Conservation (phyloP, 2,888 invertebrate genomes). For the Parochlus steinenii region DNA sequence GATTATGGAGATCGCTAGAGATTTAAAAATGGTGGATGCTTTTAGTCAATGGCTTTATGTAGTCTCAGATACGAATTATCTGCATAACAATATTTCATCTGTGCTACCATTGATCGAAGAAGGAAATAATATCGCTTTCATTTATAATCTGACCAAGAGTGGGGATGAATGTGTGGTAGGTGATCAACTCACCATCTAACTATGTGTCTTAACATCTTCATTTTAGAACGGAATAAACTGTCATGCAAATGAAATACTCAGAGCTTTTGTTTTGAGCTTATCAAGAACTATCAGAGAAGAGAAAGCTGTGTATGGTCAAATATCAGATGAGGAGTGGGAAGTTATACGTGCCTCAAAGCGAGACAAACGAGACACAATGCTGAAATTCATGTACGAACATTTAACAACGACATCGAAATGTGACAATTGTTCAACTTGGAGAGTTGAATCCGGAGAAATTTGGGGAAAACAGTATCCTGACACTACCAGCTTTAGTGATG, state of each 20-base stretch:
- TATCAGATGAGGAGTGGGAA: constrained; percentile 77
- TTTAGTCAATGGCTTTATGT: constrained; percentile 71
- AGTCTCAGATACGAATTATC: constrained; percentile 40
- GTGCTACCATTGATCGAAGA: constrained; percentile 45
- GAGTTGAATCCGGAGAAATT: constrained; percentile 36
- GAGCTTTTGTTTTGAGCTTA: constrained; percentile 48
- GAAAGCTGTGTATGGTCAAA: constrained; percentile 50
- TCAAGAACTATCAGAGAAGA: constrained; percentile 53
- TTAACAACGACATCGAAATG: constrained; percentile 28
- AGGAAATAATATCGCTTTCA: constrained; percentile 65
- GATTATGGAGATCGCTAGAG: constrained; percentile 51
- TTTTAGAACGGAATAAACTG: constrained; percentile 48
- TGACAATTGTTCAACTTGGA: constrained; percentile 39
- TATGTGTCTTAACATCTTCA: constrained; percentile 7
- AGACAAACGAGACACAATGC: constrained; percentile 45
- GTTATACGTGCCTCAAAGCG: constrained; percentile 52
- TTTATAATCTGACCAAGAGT: constrained; percentile 3
- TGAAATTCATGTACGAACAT: constrained; percentile 38
- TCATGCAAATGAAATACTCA: constrained; percentile 48
- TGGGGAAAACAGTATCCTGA: constrained; percentile 35
- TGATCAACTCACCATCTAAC: too few relatives aligned
- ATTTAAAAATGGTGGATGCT: constrained; percentile 47
- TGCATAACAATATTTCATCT: constrained; percentile 34
- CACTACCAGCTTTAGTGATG: constrained; percentile 21
- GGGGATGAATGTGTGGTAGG: constrained; percentile 2